Evolutionary conservation across 2,113 vertebrate genomes (phyloP), one percentile per base, ranked within the genome.

Genomic region (Cavia aperea): DNA sequence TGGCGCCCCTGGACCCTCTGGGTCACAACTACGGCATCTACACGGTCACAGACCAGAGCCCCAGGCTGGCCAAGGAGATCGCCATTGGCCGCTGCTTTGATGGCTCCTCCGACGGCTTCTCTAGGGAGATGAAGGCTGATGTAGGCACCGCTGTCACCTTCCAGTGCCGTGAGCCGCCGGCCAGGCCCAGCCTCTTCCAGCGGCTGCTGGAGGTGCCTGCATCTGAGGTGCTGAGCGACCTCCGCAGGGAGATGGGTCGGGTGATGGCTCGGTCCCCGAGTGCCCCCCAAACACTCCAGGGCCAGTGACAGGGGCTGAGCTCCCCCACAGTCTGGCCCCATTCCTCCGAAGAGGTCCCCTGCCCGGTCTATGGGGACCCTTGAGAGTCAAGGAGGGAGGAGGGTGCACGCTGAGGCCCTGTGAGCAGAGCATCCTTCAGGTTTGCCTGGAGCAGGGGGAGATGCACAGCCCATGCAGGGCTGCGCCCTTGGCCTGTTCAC

Each of bases 1-100:
- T 99, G 93, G 99, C 98, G 0, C 99, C 99, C 0, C 97, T 99
- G 0, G 99, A 99, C 95, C 99, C 99, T 0, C 95, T 99, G 68
- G 99, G 99, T n/a, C 99, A 99, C 98, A 99, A 99, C 97, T 99
- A 99, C 1, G 99, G 99, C 60, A 98, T 99, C 97, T 99, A 99
- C 96, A 99, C 99, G 0, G 99, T 99, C 94, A 99, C 99, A 2
- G 99, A 99, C 96, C 99, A 99, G 97, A 99, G 98, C 96, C 99
- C 99, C 0, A 97, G 98, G 18, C 88, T 99, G 84, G 99, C 99
- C 82, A 99, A 99, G 97, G 99, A 99, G 81, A 99, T 99, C 0
- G 99, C 99, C 72, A 99, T 99, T 16, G 99, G 99, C 63, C 98
- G 99, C 89, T 99, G 99, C 97, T 99, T 99, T 13, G 98, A 99